Conservation (phyloP, 1,140 invertebrate species). For the Polyergus mexicanus region DNA sequence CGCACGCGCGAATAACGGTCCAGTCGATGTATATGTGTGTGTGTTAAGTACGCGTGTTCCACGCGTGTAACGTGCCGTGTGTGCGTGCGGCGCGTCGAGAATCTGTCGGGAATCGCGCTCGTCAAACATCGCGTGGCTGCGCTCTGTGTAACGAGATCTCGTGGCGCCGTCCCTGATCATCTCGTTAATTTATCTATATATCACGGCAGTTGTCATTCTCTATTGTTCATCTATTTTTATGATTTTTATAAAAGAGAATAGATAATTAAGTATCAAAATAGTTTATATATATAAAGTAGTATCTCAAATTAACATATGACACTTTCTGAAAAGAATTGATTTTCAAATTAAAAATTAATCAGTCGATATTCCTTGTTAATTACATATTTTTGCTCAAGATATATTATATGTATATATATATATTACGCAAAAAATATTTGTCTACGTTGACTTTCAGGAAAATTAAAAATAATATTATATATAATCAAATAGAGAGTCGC, state of each 20-base stretch:
- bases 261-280: not conserved
- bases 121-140: not conserved
- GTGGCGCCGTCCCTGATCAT: conserved; percentile 38
- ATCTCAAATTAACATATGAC: not conserved
- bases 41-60: not conserved
- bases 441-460: not conserved
- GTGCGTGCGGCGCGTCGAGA: conserved; percentile 15
- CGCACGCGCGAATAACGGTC: conserved; percentile 71
- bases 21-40: not conserved
- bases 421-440: not conserved
- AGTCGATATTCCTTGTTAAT: not conserved
- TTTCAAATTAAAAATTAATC: not conserved
- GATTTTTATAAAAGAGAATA: not conserved
- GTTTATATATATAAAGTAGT: not conserved
- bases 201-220: not conserved
- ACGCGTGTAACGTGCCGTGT: not conserved
- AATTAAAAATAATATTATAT: not conserved
- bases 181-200: conserved; percentile 44
- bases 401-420: not conserved
- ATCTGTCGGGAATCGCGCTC: conserved; percentile 58
- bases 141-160: conserved; percentile 59
- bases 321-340: not conserved
- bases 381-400: not conserved
- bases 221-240: not conserved
- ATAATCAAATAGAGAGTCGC: not conserved